Evolutionary conservation across 35 echinoderm and acorn worm species (phyloP).

Genomic region (Lytechinus pictus): DNA sequence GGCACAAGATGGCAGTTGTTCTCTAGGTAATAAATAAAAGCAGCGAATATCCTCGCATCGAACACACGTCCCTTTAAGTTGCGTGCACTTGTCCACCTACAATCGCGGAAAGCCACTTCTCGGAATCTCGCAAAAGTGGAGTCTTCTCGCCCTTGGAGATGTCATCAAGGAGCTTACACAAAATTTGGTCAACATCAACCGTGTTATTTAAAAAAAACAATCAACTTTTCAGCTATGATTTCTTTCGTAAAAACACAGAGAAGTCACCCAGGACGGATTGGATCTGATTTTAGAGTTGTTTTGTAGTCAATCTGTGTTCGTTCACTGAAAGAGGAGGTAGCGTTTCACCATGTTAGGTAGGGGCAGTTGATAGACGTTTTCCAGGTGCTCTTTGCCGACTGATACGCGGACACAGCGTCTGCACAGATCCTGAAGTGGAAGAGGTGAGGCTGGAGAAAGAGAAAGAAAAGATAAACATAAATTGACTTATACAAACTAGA

Average conservation of each 20-base stretch:
- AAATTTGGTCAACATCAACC: constrained; percentile 2
- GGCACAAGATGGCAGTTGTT: constrained; percentile 16
- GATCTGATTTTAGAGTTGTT: background rate
- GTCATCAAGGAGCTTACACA: background rate
- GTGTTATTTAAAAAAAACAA: background rate
- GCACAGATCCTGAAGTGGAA: constrained; percentile 97
- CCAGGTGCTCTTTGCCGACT: constrained; percentile 85
- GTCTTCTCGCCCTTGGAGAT: background rate
- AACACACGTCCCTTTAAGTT: background rate
- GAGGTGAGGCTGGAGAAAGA: constrained; percentile 83
- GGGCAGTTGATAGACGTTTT: constrained; percentile 91
- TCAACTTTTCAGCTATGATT: background rate
- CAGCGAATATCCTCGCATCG: background rate
- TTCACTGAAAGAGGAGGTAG: constrained; percentile 97
- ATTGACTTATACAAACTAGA: background rate
- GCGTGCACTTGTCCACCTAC: background rate
- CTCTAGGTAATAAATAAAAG: background rate
- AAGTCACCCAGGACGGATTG: constrained; percentile 40
- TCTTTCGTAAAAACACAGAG: constrained; percentile 11
- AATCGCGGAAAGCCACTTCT: background rate
- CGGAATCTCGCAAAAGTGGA: background rate
- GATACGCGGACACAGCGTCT: constrained; percentile 84
- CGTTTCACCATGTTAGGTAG: constrained; percentile 90
- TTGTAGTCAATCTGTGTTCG: background rate
- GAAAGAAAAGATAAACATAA: constrained; percentile 39